Base-by-base conservation (phyloP, 2,797 vertebrate species). In the Catostomus latipinnis region DNA sequence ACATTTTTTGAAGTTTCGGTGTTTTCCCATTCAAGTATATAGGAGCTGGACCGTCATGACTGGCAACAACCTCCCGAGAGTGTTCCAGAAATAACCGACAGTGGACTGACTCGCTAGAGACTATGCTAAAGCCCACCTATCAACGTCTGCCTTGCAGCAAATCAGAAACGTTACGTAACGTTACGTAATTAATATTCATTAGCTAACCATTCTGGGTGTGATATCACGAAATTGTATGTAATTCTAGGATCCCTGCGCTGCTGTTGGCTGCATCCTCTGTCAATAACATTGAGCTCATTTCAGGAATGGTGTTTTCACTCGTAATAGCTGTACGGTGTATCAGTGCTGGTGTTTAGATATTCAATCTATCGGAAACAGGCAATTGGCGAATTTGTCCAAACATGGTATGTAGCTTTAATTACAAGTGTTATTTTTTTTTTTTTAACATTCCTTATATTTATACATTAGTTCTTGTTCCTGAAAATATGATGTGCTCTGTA, bases 301-400 rank as follows among this genome's bases (percentile, higher is more conserved):
- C 80, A 80, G 88, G 83, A 81, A 83, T 85, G 89, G 88, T 88
- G 84, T 79, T 86, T 58, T 86, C 78, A 71, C 69, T 78, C 78
- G 83, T 82, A 89, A 89, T 90, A 91, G 93, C 92, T 86, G 80
- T 81, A 83, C 89, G 86, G 89, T 84, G 89, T 90, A 88, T 90
- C 84, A 82, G 82, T 81, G 84, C 86, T 65, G 67, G 74, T 62
- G 76, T 46, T 80, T 84, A 84, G 62, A 54, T 56, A 79, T 76
- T 43, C n/a, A 88, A 87, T 82, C 67, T 75, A 65, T 78, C 71
- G 68, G 84, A 85, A 86, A 86, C 67, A 88, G 83, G 77, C 70
- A 82, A 61, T 84, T 71, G 80, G 82, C 71, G 75, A 83, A 63
- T 80, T 46, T 62, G 66, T 22, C 58, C 84, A 16, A 81, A 91